Evolutionary conservation across 92 coral and sea anemone species (phyloP).

Genomic region (Porites rus): DNA sequence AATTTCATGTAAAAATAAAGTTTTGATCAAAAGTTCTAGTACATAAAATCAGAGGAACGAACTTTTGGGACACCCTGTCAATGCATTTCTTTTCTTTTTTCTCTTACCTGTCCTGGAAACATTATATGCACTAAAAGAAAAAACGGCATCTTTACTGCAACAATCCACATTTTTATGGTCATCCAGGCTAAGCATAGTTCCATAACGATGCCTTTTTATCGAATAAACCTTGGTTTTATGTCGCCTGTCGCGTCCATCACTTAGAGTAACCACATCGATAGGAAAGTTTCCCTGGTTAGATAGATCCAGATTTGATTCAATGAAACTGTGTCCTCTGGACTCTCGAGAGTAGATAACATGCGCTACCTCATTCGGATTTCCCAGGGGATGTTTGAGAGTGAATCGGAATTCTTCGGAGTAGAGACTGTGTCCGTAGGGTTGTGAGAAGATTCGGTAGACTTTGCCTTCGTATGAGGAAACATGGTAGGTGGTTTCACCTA

Average conservation of each 20-base stretch:
- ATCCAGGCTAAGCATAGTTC: slow-evolving; percentile 21
- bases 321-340: not conserved
- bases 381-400: slow-evolving; percentile 17
- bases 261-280: slow-evolving; percentile 6
- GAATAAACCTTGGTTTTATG: not conserved
- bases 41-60: too few relatives aligned
- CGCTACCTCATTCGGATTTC: slow-evolving; percentile 18
- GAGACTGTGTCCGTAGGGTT: slow-evolving; percentile 19
- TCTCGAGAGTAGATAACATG: slow-evolving; percentile 31
- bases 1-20: too few relatives aligned
- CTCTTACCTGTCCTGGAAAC: slow-evolving; percentile 23
- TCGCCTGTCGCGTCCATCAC: not conserved
- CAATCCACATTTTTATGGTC: slow-evolving; percentile 5
- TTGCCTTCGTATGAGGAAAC: slow-evolving; percentile 31
- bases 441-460: slow-evolving; percentile 1
- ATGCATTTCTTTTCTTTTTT: not conserved
- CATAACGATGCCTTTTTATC: not conserved
- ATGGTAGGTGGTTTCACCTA: slow-evolving; percentile 10
- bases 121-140: slow-evolving; percentile 18
- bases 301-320: slow-evolving; percentile 11
- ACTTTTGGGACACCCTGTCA: too few relatives aligned
- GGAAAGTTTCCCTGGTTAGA: slow-evolving; percentile 9
- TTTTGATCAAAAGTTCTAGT: too few relatives aligned
- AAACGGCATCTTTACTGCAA: slow-evolving; percentile 6
- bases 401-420: slow-evolving; percentile 40